Evolutionary conservation across 2,797 vertebrate species (phyloP).

Genomic region (Lepilemur ruficaudatus): DNA sequence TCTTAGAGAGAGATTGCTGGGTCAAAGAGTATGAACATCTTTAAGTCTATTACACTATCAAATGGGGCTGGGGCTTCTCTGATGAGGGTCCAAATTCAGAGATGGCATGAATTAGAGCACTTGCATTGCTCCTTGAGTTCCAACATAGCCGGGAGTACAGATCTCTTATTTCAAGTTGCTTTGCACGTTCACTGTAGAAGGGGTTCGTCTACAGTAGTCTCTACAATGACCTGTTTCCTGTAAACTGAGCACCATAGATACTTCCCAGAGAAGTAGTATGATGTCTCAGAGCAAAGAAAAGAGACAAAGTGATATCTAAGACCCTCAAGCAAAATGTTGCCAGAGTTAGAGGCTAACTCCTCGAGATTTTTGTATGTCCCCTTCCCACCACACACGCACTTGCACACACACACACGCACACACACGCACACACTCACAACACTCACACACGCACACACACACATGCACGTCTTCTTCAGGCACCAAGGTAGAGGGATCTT

Average conservation of each 20-base stretch:
- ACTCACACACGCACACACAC: background rate
- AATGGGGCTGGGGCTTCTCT: background rate
- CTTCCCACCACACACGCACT: too few species aligned
- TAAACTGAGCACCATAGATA: background rate
- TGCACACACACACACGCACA: too few species aligned
- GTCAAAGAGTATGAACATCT: background rate
- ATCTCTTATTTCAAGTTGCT: background rate
- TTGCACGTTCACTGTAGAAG: background rate
- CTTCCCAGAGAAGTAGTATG: background rate
- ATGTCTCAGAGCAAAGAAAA: background rate
- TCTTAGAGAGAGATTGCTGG: background rate
- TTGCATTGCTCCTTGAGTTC: background rate
- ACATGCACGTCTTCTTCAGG: background rate
- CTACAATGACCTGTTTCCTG: background rate
- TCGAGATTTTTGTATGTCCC: background rate
- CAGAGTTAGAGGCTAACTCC: background rate
- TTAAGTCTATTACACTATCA: background rate
- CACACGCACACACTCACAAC: fast-evolving
- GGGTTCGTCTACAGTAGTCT: background rate
- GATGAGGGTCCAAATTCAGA: too few species aligned
- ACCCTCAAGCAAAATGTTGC: background rate
- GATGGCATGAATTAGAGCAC: fast-evolving
- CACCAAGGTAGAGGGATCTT: background rate
- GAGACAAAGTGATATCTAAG: background rate
- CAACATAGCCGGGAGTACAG: fast-evolving